Evolutionary conservation across 2,113 vertebrate species (phyloP).

Genomic region (Oreochromis spilurus): DNA sequence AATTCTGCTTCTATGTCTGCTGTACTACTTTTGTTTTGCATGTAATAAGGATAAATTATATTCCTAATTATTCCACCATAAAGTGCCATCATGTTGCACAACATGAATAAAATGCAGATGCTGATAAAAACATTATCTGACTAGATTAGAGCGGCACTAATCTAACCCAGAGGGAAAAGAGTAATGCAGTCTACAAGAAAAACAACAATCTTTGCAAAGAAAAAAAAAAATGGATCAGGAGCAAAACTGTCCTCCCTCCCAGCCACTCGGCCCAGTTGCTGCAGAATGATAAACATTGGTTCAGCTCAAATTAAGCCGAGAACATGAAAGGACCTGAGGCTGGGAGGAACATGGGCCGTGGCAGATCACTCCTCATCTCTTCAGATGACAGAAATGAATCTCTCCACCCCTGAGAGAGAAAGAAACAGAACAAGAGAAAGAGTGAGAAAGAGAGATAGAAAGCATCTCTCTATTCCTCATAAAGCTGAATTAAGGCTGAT

Average conservation of each 20-base stretch:
- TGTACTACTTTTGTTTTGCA: background rate
- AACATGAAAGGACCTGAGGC: slow-evolving; percentile 49
- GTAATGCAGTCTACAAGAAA: slow-evolving; percentile 4
- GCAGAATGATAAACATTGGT: slow-evolving; percentile 42
- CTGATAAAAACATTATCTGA: slow-evolving; percentile 57
- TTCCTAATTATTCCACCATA: slow-evolving; percentile 20
- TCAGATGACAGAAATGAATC: slow-evolving; percentile 50
- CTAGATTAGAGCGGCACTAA: slow-evolving; percentile 41
- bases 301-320: slow-evolving; percentile 45
- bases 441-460: background rate
- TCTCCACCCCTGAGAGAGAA: slow-evolving; percentile 20
- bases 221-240: background rate
- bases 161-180: slow-evolving; percentile 29
- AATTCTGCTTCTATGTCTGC: background rate
- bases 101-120: slow-evolving; percentile 39
- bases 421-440: background rate
- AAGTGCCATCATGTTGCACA: slow-evolving; percentile 16
- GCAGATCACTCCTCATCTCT: slow-evolving; percentile 43
- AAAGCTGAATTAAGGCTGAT: slow-evolving; percentile 39
- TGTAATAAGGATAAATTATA: slow-evolving; percentile 3
- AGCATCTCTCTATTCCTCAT: background rate
- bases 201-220: slow-evolving; percentile 27
- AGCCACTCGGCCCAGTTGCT: slow-evolving; percentile 18
- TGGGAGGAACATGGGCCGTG: slow-evolving; percentile 4
- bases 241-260: background rate